Base-by-base conservation (phyloP, 1,140 invertebrate genomes). In the Aphelinus certus region DNA sequence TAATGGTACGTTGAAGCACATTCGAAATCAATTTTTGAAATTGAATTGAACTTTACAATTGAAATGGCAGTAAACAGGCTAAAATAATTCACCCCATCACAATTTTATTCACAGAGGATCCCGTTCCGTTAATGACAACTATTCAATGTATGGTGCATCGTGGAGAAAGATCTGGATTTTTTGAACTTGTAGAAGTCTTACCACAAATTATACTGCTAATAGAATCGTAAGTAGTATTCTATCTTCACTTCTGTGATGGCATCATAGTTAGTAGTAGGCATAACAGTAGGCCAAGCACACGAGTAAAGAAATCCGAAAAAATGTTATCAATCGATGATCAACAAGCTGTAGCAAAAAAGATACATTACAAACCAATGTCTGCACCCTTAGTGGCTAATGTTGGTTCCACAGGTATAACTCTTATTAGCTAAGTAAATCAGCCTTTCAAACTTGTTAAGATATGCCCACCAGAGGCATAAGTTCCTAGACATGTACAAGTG, bases 401-500 rank as follows among this genome's bases (percentile, higher is more conserved):
- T 6, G 55, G 69, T 58, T 43, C 56, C 43, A n/a, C 64, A 46
- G 60, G n/a, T n/a, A 48, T 75, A 42, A 75, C 7, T 49, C 42
- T 77, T 7, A 64, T 69, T 0, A 58, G 46, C 9, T 51, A 73
- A 6, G 7, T 70, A 1, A 75, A 61, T 49, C 55, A 74, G 3
- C 65, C 73, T 80, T 82, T 71, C 4, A 76, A 76, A 58, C 42
- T 73, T 3, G 45, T 76, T 3, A 76, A 68, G 51, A 73, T 76
- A 57, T 9, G 51, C 42, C 26, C 69, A 56, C 58, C 57, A 0
- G 75, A 76, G 2, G 69, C 57, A 74, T 0, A 88, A 88, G 56
- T 70, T 89, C 3, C 70, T 75, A 43, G 83, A 89, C 10, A 79
- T 92, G 4, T 92, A 89, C 73, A 92, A 92, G 75, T 92, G 91